Evolutionary conservation across 2,113 vertebrate genomes (phyloP).

Genomic region (Myotis yumanensis): DNA sequence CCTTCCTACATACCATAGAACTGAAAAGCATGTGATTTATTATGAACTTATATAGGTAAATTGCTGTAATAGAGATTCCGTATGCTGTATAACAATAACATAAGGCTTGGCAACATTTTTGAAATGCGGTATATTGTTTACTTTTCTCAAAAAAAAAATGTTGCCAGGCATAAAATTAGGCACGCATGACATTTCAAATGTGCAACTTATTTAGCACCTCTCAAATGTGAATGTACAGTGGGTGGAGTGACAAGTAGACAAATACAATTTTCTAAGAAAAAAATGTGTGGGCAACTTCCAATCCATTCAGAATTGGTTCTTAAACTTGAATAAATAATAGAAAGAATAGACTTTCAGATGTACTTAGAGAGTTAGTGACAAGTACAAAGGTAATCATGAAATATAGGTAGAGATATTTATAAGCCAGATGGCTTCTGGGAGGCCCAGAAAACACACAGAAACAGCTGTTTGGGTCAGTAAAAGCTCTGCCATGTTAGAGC

Average conservation of each 20-base stretch:
- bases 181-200: constrained; percentile 73
- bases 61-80: neutral
- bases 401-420: neutral
- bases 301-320: constrained; percentile 70
- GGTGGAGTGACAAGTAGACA: constrained; percentile 63
- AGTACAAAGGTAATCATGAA: neutral
- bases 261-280: constrained; percentile 73
- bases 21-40: constrained; percentile 48
- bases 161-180: constrained; percentile 71
- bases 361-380: constrained; percentile 12
- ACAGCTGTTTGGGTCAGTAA: neutral
- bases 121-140: constrained; percentile 70
- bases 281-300: constrained; percentile 66
- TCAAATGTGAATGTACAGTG: constrained; percentile 68
- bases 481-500: neutral
- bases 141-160: constrained; percentile 56
- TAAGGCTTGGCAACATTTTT: constrained; percentile 52
- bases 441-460: constrained; percentile 28
- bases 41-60: constrained; percentile 55
- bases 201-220: constrained; percentile 73
- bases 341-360: constrained; percentile 27
- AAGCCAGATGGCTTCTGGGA: neutral
- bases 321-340: constrained; percentile 51
- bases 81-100: constrained; percentile 45
- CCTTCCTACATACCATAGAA: constrained; percentile 16